phyloP scores from a whole-genome alignment of 2,888 invertebrate species.

The Brenthis daphne region DNA sequence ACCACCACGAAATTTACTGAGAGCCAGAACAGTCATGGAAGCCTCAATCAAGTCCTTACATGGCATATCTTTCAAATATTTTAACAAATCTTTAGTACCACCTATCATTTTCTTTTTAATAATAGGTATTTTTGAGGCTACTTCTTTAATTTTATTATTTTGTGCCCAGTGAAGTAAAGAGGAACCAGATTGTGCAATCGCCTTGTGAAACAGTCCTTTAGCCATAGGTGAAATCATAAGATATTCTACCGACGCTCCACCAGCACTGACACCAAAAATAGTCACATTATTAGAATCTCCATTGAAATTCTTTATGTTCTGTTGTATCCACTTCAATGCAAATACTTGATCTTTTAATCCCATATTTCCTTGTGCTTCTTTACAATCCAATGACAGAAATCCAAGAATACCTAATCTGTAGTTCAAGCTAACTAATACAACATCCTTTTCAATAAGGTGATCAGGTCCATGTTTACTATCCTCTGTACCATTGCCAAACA shows the following conservation, averaged over 20 bases:
- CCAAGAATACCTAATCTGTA: conserved; percentile 74
- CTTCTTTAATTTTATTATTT: conserved; percentile 54
- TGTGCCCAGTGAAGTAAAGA: conserved; percentile 75
- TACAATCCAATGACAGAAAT: conserved; percentile 64
- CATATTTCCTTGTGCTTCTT: conserved; percentile 76
- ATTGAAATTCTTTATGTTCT: conserved; percentile 72
- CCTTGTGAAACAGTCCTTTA: conserved; percentile 78
- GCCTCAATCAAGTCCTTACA: conserved; percentile 57
- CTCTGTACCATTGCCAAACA: conserved; percentile 71
- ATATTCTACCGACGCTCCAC: conserved; percentile 74
- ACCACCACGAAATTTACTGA: conserved; percentile 58
- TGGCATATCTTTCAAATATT: conserved; percentile 58
- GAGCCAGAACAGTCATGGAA: conserved; percentile 52
- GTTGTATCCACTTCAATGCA: conserved; percentile 77
- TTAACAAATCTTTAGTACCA: conserved; percentile 54
- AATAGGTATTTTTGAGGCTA: conserved; percentile 58
- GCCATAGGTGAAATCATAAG: conserved; percentile 68
- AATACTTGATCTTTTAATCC: conserved; percentile 78
- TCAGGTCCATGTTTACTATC: conserved; percentile 67
- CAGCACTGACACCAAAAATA: conserved; percentile 80
- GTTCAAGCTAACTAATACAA: conserved; percentile 70
- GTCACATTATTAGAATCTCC: conserved; percentile 77
- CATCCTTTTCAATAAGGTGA: conserved; percentile 67
- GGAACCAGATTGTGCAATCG: conserved; percentile 80
- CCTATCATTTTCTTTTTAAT: conserved; percentile 50